Evolutionary conservation across 2,888 invertebrate species (phyloP).

Genomic region (Laspeyria flexula): DNA sequence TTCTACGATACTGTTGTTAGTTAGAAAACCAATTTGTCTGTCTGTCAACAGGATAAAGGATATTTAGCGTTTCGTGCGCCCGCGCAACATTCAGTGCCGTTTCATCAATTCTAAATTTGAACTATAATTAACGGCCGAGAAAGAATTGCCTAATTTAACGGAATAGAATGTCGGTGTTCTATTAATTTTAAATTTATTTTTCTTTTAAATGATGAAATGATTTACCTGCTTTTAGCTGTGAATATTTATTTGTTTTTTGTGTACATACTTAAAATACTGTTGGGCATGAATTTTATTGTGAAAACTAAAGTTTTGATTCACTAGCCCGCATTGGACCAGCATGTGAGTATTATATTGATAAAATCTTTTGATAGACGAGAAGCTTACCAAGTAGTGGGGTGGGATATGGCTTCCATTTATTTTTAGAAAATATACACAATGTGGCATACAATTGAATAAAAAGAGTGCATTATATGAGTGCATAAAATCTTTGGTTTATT

Average conservation of each 20-base stretch:
- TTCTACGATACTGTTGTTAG: conserved; percentile 46
- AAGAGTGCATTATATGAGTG: not conserved
- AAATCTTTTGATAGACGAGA: no score
- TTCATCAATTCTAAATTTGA: conserved; percentile 55
- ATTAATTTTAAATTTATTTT: conserved; percentile 7
- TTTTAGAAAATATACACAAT: not conserved
- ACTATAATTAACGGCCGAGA: conserved; percentile 15
- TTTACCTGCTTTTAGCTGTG: no score
- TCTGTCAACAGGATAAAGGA: conserved; percentile 72
- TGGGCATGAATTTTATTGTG: no score
- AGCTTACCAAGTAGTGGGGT: no score
- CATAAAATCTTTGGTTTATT: conserved; percentile 9
- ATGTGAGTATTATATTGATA: no score
- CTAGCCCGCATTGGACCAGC: no score
- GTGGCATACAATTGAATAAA: not conserved
- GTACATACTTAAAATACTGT: no score
- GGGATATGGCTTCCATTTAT: no score
- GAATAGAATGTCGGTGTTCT: conserved; percentile 9
- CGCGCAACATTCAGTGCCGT: conserved; percentile 46
- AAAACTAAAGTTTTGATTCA: no score
- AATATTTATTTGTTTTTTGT: no score
- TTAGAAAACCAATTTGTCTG: conserved; percentile 77
- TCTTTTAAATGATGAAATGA: no score
- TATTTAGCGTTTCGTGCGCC: conserved; percentile 57
- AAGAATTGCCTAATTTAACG: conserved; percentile 10